Base-by-base conservation (phyloP, 2,113 vertebrate genomes). In the Pollimyrus isidori region DNA sequence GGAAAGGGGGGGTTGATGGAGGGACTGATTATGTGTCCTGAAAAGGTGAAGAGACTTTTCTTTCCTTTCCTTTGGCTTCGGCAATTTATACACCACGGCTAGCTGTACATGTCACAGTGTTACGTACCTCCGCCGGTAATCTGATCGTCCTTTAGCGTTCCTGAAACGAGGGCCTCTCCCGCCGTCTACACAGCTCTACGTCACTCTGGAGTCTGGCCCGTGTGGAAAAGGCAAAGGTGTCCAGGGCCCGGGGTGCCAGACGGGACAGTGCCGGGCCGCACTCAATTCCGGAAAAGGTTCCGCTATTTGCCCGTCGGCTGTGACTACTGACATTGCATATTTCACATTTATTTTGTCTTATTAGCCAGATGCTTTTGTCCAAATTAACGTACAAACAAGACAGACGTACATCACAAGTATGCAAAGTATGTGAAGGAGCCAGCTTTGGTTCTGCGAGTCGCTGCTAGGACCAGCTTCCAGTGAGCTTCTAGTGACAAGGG, bases 161-260 rank as follows among this genome's bases (percentile, higher is more conserved):
- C 73, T 0, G 15, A 80, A 19, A 42, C 0, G 5, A 26, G 45
- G 21, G 23, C 4, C 35, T 58, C n/a, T 46, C 50, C 88, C 50
- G 90, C 84, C 15, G 91, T 15, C 92, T 89, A 93, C 94, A 50
- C 93, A 98, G 97, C 93, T 97, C 88, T 94, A 91, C 89, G 90
- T 95, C 90, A 82, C 96, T 88, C 92, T 95, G 89, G 96, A 97
- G 80, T 89, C 92, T 2, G 93, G 76, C 7, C 73, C 90, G 3
- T 50, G 91, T 86, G 35, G 69, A 26, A 93, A 93, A 90, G 92
- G 82, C 69, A 93, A 91, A 26, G 87, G 53, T 0, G 9, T 92
- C 58, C 92, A 90, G 35, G 69, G 92, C 13, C 88, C 89, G 80
- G 92, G 91, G 1, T 93, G 92, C 92, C 94, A 95, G 80, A 90